Evolutionary conservation across 2,797 vertebrate species (phyloP).

Genomic region (Acridotheres tristis): DNA sequence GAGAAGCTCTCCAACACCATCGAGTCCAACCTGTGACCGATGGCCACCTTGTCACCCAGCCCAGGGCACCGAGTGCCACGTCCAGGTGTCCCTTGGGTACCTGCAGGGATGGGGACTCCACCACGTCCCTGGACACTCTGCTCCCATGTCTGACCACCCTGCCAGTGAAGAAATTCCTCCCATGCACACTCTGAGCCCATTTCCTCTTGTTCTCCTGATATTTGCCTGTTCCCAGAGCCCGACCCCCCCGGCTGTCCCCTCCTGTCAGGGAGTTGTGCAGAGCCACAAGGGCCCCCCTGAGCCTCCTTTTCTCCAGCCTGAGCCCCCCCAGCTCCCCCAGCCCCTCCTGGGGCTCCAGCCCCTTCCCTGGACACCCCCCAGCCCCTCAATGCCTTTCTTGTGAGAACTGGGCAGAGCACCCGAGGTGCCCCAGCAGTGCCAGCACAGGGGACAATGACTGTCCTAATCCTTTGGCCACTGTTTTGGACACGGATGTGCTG

Average conservation of each 20-base stretch:
- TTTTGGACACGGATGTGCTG: not conserved
- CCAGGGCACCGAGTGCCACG: not conserved
- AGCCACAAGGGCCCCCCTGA: not conserved
- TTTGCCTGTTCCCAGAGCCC: not conserved
- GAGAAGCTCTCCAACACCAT: not conserved
- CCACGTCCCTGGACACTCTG: fast-evolving
- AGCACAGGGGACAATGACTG: not conserved
- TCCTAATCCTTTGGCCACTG: not conserved
- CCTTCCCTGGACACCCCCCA: not conserved
- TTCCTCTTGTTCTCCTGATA: not conserved
- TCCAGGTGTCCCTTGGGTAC: not conserved
- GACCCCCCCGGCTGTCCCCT: fast-evolving
- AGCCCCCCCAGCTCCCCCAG: not conserved
- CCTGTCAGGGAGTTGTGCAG: not conserved
- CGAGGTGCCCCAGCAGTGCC: not conserved
- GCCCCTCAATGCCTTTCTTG: fast-evolving
- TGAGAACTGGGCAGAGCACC: not conserved
- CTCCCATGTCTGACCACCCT: fast-evolving
- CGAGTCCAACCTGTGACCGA: fast-evolving
- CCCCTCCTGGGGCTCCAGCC: fast-evolving
- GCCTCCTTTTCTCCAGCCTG: not conserved
- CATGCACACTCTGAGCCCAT: not conserved
- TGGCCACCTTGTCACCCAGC: fast-evolving
- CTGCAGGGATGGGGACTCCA: not conserved
- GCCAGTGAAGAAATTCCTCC: not conserved